Evolutionary conservation across 2,113 vertebrate species (phyloP).

Genomic region (Alces alces): DNA sequence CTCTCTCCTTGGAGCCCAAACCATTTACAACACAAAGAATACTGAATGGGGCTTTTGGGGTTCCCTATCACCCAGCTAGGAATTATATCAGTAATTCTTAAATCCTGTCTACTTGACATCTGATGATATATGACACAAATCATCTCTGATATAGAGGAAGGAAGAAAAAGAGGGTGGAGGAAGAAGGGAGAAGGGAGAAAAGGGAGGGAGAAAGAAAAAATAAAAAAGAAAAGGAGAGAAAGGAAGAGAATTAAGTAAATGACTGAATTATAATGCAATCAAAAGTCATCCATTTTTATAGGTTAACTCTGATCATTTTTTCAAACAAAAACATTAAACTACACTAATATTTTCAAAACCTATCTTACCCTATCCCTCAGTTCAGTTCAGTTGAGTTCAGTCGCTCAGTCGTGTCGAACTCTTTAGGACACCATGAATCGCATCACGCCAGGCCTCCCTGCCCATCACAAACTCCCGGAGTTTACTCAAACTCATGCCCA

Average conservation of each 20-base stretch:
- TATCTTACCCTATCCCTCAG: not conserved
- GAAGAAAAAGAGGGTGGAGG: not conserved
- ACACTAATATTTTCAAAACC: slow-evolving; percentile 20
- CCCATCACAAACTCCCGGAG: no score
- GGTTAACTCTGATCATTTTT: not conserved
- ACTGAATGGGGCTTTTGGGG: not conserved
- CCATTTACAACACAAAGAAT: not conserved
- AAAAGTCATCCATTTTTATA: not conserved
- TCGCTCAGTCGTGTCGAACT: no score
- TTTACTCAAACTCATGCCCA: no score
- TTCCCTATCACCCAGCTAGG: not conserved
- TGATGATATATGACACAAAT: not conserved
- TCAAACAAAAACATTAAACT: not conserved
- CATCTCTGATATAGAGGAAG: not conserved
- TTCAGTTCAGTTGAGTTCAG: no score
- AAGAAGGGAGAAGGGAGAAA: not conserved
- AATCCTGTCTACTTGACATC: not conserved
- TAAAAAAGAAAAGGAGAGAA: not conserved
- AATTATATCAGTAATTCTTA: not conserved
- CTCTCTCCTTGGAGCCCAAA: not conserved
- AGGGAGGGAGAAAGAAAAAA: not conserved
- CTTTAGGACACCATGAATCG: no score
- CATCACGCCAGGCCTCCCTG: no score
- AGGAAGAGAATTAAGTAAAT: not conserved
- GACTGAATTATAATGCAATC: not conserved